These are phyloP conservation scores for Phallusia fumigata DNA, from an alignment of 23 tunicate genomes.

Conservation along the genomic window DNA sequence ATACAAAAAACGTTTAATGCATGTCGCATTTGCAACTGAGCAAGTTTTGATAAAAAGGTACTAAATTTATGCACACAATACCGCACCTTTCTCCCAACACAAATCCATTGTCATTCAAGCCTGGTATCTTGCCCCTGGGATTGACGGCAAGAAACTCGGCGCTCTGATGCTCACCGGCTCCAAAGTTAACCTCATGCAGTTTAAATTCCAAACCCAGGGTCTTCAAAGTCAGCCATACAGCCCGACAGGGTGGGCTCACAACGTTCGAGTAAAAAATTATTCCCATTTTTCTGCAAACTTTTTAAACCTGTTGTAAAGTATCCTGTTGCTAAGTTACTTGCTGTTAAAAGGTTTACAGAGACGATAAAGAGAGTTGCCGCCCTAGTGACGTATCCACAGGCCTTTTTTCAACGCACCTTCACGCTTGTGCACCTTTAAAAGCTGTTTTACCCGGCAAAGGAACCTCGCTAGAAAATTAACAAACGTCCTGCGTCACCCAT, in stretches of 20 bases:
- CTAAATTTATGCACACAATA: background rate
- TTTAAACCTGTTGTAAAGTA: background rate
- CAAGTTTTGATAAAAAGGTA: too few relatives aligned
- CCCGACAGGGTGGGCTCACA: conserved; percentile 46
- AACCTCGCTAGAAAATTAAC: too few relatives aligned
- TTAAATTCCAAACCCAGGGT: conserved; percentile 24
- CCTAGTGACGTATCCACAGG: too few relatives aligned
- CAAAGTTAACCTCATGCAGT: conserved; percentile 22
- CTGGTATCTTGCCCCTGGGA: conserved; percentile 42
- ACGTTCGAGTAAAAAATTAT: conserved; percentile 28
- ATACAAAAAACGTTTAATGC: background rate
- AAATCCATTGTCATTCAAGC: conserved; percentile 39
- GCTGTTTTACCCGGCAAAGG: too few relatives aligned
- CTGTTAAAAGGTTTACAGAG: too few relatives aligned
- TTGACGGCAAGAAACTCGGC: conserved; percentile 44
- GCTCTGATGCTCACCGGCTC: conserved; percentile 31
- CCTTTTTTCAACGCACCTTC: too few relatives aligned
- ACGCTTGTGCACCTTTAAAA: too few relatives aligned
- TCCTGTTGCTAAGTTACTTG: too few relatives aligned
- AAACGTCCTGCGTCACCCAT: too few relatives aligned
- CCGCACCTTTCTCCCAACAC: conserved; percentile 46
- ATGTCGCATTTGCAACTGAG: background rate
- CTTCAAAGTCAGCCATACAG: conserved; percentile 19
- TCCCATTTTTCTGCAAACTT: background rate
- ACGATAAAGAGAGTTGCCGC: too few relatives aligned